These are phyloP conservation scores for Chascanopsetta lugubris DNA, from an alignment of 2,113 vertebrate genomes.

Conservation along the genomic window DNA sequence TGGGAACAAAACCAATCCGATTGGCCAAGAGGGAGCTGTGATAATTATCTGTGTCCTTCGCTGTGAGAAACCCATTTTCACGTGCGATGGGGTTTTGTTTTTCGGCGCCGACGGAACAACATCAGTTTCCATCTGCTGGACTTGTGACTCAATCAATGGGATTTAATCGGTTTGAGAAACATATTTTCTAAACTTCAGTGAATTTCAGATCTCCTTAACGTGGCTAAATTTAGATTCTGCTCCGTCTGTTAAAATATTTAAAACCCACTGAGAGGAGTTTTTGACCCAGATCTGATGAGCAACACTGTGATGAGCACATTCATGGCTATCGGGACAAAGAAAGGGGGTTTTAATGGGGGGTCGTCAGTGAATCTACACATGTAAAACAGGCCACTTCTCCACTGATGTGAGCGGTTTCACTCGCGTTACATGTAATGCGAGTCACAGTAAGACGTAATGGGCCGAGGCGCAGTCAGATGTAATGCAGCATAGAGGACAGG, in stretches of 20 bases:
- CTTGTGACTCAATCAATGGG: too few species aligned
- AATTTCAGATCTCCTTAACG: too few species aligned
- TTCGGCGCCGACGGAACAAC: background rate
- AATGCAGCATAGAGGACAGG: constrained; percentile 61
- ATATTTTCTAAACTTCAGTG: too few species aligned
- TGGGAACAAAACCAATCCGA: too few species aligned
- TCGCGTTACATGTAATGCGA: constrained; percentile 51
- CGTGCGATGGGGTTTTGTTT: background rate
- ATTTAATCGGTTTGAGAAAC: too few species aligned
- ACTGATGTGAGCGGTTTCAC: constrained; percentile 18
- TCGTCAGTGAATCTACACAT: constrained; percentile 29
- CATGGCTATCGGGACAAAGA: background rate
- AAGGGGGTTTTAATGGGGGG: constrained; percentile 10
- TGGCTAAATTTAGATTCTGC: too few species aligned
- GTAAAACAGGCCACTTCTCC: constrained; percentile 27
- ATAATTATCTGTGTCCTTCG: background rate
- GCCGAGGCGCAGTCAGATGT: constrained; percentile 26
- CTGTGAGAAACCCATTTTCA: background rate
- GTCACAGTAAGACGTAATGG: constrained; percentile 56
- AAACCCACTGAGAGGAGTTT: too few species aligned
- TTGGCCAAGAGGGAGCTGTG: background rate
- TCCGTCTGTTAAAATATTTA: too few species aligned
- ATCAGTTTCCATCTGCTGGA: background rate
- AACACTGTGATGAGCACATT: background rate
- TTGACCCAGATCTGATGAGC: too few species aligned